Base-by-base conservation (phyloP, 2,888 invertebrate species). In the Pollenia griseotomentosa region DNA sequence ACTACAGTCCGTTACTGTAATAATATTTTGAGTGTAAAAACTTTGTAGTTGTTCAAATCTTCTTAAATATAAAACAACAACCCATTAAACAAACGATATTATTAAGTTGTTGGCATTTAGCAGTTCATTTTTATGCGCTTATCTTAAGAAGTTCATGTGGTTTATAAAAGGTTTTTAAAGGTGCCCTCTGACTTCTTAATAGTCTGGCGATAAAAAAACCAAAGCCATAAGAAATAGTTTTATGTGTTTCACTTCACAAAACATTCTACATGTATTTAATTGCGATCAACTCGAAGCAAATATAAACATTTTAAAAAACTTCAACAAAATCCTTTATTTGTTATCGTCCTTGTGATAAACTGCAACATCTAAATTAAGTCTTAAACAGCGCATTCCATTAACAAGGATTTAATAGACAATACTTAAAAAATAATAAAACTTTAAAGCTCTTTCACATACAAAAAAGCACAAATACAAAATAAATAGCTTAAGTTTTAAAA, bases 231-330 rank as follows among this genome's bases (percentile, higher is more conserved):
- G 33, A 42, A 40, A 33, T 51, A 66, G 19, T 19, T 19, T 19
- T 19, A 19, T 42, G 23, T 33, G 33, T 33, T 59, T 33, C 33
- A 59, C 33, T 16, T 19, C 12, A 14, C 10, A 59, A 59, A 40
- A 19, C 66, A 74, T 73, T 82, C 74, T 40, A 74, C 66, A 74
- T 66, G 16, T 73, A 81, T 81, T 80, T 55, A 73, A 33, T 46
- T 63, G 42, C 65, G 80, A 80, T 80, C 65, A 80, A 80, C n/a
- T 55, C 6, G 33, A 33, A 33, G 33, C 12, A 73, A 12, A 42
- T 63, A 66, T 33, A 57, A 33, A 11, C n/a, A 46, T 46, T 7
- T 12, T 23, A 12, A 11, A 65, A 46, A 61, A 59, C 33, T 33
- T 44, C 46, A 16, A 16, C 16, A 42, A 33, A 59, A 40, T 8